These are phyloP conservation scores for Mastomys natalensis DNA, from an alignment of 2,113 vertebrate genomes.

Conservation along the genomic window DNA sequence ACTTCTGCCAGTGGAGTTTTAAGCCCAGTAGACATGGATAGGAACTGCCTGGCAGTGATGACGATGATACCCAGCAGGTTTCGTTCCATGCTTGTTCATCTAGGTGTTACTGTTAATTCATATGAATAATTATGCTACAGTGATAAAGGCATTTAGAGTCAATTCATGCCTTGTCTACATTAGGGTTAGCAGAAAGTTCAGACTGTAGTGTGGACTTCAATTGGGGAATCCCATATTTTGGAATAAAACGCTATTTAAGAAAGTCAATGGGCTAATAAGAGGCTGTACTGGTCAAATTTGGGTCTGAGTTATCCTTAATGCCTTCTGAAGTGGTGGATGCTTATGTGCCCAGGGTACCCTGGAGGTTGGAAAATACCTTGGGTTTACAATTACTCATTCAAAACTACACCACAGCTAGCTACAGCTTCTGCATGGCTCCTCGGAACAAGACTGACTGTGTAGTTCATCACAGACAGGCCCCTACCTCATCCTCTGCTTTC, in stretches of 20 bases:
- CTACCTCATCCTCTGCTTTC: background rate
- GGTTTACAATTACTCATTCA: background rate
- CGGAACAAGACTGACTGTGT: background rate
- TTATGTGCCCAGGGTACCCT: background rate
- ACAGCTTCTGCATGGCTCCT: background rate
- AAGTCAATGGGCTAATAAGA: background rate
- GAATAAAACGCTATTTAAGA: background rate
- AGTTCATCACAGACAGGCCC: background rate
- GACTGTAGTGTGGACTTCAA: background rate
- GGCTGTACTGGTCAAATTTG: background rate
- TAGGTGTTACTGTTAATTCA: background rate
- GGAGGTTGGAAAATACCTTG: background rate
- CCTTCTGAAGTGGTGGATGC: background rate
- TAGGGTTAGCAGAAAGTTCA: background rate
- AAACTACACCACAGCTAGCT: background rate
- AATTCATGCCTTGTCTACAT: background rate
- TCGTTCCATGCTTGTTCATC: background rate
- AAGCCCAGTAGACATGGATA: background rate
- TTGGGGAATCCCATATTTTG: background rate
- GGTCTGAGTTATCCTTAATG: background rate
- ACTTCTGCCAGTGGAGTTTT: background rate
- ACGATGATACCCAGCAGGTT: background rate
- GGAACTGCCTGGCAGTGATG: background rate
- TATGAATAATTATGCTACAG: background rate
- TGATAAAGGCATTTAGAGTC: background rate